Evolutionary conservation across 1,140 invertebrate genomes (phyloP), one percentile per base, ranked within the genome.

Genomic region (Drosophila littoralis): DNA sequence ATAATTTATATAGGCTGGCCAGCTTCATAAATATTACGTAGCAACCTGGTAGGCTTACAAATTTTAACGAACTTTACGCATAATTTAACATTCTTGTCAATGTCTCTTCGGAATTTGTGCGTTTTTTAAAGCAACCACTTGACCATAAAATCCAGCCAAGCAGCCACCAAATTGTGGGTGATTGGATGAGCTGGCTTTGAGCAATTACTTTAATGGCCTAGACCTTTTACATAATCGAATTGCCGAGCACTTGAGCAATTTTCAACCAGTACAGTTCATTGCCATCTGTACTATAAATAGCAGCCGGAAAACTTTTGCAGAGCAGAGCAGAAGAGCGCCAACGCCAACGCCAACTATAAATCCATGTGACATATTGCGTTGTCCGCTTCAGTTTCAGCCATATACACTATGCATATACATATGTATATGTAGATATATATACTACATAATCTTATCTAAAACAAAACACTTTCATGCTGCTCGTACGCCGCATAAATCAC

Each of bases 281-380:
- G 83, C 84, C 83, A 86, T 70, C 76, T 69, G 45, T 15, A 40
- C 83, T 86, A 89, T 72, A 79, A 86, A 86, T 86, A 86, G 61
- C 50, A 81, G 77, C 73, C 79, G 83, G 77, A 86, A 86, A 82
- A 78, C 67, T 86, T 86, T 78, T 70, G 82, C 81, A 61, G 51
- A 74, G 73, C 51, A 0, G 3, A 28, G 3, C 22, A 28, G 22
- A 28, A 28, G 22, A 32, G n/a, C 36, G 33, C 64, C 45, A 69
- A 82, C 73, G 81, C 69, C 57, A 43, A 72, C 64, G 79, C 57
- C 61, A 66, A 71, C 69, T 75, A 75, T 68, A 88, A 86, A 83
- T 86, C 83, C 83, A 65, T 74, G 74, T 86, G 83, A 86, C 83
- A 88, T 88, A 88, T 88, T 88, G 71, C 76, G 81, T 61, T 52